Conservation (phyloP, 1,140 invertebrate species). For the Philaenus spumarius region DNA sequence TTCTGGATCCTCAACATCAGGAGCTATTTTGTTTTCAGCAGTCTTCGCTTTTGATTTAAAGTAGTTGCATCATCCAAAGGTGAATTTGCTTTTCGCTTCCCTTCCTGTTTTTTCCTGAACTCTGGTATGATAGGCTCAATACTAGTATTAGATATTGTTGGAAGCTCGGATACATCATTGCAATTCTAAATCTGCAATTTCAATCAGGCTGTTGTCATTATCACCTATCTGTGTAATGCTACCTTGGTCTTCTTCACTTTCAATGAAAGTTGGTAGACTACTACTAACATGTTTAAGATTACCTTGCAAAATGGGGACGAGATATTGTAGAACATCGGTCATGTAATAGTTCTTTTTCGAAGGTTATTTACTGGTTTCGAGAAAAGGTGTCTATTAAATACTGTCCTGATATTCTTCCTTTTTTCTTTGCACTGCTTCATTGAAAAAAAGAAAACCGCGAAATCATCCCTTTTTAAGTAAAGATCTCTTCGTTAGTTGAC, state of each 20-base stretch:
- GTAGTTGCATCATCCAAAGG: background rate
- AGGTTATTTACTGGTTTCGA: constrained; percentile 5
- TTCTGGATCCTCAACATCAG: background rate
- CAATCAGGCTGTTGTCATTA: constrained; percentile 11
- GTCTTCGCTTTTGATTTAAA: background rate
- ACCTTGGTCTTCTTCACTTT: constrained; percentile 18
- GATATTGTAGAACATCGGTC: constrained; percentile 22
- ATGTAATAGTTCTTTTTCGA: constrained; percentile 27
- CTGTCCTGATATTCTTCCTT: constrained; percentile 8
- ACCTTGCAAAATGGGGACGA: constrained; percentile 23
- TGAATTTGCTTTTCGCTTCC: background rate
- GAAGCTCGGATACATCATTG: background rate
- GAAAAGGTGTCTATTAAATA: background rate
- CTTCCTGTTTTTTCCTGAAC: background rate
- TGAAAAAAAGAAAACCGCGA: constrained; percentile 3
- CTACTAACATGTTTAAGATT: no score
- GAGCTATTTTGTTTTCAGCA: background rate
- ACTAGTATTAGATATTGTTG: background rate
- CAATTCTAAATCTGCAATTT: constrained; percentile 6
- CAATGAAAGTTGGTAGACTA: background rate
- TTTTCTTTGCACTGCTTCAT: constrained; percentile 14
- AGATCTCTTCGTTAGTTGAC: background rate
- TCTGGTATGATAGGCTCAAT: background rate
- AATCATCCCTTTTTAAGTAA: background rate
- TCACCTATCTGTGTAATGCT: background rate